Conservation (phyloP, 2,888 invertebrate genomes). For the Melitaea athalia region DNA sequence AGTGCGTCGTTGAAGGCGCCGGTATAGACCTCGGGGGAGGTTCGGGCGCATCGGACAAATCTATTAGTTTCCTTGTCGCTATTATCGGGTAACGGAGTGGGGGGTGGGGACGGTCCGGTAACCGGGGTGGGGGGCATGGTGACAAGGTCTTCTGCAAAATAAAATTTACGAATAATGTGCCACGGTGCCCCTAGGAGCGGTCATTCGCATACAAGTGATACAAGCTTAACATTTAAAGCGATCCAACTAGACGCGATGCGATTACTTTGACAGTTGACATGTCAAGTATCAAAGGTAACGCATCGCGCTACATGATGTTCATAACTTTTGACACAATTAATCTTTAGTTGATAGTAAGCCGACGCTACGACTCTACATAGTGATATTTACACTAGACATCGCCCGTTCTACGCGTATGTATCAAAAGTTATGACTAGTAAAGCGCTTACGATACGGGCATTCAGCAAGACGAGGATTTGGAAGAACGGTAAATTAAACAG, state of each 20-base stretch:
- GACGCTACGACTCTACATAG: constrained; percentile 17
- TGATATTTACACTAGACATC: constrained; percentile 29
- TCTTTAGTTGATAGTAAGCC: constrained; percentile 7
- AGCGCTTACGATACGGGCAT: constrained; percentile 29
- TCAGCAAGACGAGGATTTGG: constrained; percentile 8
- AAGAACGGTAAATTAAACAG: constrained; percentile 10
- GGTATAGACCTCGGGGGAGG: constrained; percentile 67
- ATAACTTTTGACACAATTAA: constrained; percentile 38
- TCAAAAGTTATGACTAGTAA: constrained; percentile 36
- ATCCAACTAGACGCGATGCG: background rate
- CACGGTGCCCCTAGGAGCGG: constrained; percentile 69
- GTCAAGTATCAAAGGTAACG: background rate
- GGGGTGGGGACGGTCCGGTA: constrained; percentile 74
- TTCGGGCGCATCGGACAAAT: constrained; percentile 70
- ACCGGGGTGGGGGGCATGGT: constrained; percentile 72
- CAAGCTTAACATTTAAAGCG: constrained; percentile 18
- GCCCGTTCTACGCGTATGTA: constrained; percentile 21
- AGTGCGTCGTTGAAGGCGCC: constrained; percentile 58
- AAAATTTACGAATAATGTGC: constrained; percentile 71
- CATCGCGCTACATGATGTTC: constrained; percentile 7
- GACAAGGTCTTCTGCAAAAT: constrained; percentile 78
- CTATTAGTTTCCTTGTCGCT: constrained; percentile 72
- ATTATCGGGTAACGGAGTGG: constrained; percentile 73
- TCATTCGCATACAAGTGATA: constrained; percentile 45
- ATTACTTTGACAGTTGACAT: background rate